phyloP scores from a whole-genome alignment of 2,888 invertebrate genomes.

The Deilephila porcellus region DNA sequence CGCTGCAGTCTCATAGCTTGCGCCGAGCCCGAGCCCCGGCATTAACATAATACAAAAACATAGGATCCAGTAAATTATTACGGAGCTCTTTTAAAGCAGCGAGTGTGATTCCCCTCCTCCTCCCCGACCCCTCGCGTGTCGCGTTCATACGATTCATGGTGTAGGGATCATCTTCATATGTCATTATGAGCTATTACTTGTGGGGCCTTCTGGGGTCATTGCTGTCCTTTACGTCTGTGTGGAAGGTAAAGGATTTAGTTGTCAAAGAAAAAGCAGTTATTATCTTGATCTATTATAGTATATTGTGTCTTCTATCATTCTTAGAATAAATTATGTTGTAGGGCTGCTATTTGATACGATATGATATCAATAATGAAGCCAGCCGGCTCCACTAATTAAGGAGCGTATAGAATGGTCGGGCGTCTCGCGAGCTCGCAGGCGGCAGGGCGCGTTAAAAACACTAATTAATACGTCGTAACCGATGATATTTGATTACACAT shows the following conservation, averaged over 20 bases:
- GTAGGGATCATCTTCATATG: background rate
- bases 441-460: background rate
- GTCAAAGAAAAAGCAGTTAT: too few species aligned
- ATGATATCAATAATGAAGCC: background rate
- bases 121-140: background rate
- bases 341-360: background rate
- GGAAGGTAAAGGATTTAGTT: too few species aligned
- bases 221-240: too few species aligned
- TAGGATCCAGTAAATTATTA: conserved; percentile 8
- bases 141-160: background rate
- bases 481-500: conserved; percentile 4
- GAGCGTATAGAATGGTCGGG: background rate
- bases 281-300: too few species aligned
- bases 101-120: background rate
- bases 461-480: background rate
- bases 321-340: too few species aligned
- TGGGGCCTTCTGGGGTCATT: background rate
- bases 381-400: background rate
- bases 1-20: background rate
- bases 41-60: conserved; percentile 26
- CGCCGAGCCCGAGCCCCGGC: background rate
- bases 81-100: background rate
- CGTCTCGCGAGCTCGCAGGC: background rate
- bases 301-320: too few species aligned
- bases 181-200: background rate